Conservation (phyloP, 2,888 invertebrate genomes). For the Athetis lepigone region DNA sequence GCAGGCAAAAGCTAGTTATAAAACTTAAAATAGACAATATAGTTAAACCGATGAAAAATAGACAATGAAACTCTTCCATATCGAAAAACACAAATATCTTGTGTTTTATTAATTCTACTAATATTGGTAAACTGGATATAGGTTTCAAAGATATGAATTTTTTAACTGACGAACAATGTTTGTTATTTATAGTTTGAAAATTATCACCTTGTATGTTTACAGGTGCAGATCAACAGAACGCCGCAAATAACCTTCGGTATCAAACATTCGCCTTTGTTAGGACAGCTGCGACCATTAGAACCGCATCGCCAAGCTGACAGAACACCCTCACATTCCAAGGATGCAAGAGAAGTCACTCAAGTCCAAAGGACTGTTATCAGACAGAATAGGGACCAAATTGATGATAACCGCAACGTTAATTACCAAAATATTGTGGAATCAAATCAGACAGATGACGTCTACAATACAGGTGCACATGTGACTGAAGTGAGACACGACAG, state of each 20-base stretch:
- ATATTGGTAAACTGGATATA: too few species aligned
- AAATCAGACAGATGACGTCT: slow-evolving; percentile 44
- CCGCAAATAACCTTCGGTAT: slow-evolving; percentile 94
- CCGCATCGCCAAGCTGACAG: slow-evolving; percentile 65
- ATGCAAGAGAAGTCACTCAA: slow-evolving; percentile 42
- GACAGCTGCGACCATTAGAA: slow-evolving; percentile 84
- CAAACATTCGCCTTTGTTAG: slow-evolving; percentile 95
- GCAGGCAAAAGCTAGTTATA: too few species aligned
- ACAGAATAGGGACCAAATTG: slow-evolving; percentile 55
- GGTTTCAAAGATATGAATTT: too few species aligned
- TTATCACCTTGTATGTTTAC: slow-evolving; percentile 50
- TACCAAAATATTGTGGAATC: slow-evolving; percentile 56
- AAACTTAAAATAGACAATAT: too few species aligned
- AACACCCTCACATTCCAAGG: slow-evolving; percentile 42
- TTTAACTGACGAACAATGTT: too few species aligned
- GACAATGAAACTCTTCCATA: too few species aligned
- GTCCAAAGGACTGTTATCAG: slow-evolving; percentile 47
- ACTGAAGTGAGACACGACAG: slow-evolving; percentile 81
- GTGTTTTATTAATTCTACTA: too few species aligned
- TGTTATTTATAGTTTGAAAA: too few species aligned
- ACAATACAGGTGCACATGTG: slow-evolving; percentile 73
- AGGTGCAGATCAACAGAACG: slow-evolving; percentile 82
- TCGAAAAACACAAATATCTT: too few species aligned
- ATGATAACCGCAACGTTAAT: slow-evolving; percentile 61
- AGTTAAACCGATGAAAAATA: too few species aligned